These are phyloP conservation scores for Cochlearius cochlearius DNA, from an alignment of 2,113 vertebrate genomes.

Conservation along the genomic window DNA sequence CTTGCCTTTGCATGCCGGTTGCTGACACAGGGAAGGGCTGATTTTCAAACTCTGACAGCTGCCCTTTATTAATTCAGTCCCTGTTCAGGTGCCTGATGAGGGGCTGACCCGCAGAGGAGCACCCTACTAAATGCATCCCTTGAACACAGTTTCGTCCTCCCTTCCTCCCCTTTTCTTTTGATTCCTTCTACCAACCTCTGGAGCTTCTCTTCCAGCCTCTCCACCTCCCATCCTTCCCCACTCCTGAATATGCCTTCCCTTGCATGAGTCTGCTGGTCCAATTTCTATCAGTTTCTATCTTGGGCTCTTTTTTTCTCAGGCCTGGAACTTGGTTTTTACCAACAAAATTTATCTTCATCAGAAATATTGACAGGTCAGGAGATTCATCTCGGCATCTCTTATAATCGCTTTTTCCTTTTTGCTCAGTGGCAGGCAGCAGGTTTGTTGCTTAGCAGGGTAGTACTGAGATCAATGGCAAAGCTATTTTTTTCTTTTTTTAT, in stretches of 20 bases:
- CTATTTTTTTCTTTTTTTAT: constrained; percentile 26
- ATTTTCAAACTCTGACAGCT: neutral
- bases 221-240: neutral
- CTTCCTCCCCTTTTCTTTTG: neutral
- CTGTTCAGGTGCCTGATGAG: neutral
- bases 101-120: neutral
- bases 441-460: constrained; percentile 1
- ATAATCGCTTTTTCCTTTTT: constrained; percentile 55
- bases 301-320: constrained; percentile 13
- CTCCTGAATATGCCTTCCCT: neutral
- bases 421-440: neutral
- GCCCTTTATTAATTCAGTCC: neutral
- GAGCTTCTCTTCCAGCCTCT: neutral
- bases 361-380: neutral
- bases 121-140: neutral
- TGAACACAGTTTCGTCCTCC: neutral
- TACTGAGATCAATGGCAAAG: constrained; percentile 29
- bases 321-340: constrained; percentile 46
- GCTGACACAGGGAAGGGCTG: neutral
- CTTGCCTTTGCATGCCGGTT: no score
- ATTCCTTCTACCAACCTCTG: neutral
- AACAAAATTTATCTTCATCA: constrained; percentile 47
- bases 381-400: neutral
- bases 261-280: neutral
- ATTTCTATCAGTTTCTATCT: constrained; percentile 36